These are phyloP conservation scores for Halichoeres trimaculatus DNA, from an alignment of 2,113 vertebrate genomes.

Conservation along the genomic window DNA sequence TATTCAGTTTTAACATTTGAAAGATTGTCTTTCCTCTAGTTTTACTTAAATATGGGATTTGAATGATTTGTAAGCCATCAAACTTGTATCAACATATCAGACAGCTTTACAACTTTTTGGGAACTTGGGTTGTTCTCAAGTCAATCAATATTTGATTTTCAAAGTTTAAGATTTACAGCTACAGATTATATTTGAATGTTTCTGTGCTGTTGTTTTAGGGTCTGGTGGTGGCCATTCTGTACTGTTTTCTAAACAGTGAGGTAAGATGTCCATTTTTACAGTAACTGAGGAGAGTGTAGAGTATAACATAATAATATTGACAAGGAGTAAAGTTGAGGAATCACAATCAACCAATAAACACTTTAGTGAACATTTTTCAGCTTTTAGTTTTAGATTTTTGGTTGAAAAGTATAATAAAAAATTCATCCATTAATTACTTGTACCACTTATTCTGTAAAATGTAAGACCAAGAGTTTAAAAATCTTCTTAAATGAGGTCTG, in stretches of 20 bases:
- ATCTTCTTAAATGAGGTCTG: neutral
- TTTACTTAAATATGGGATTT: too few species aligned
- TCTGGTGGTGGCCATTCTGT: slow-evolving; percentile 89
- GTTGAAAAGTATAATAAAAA: neutral
- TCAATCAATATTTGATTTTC: neutral
- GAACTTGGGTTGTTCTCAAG: too few species aligned
- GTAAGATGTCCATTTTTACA: slow-evolving; percentile 70
- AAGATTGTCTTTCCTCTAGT: too few species aligned
- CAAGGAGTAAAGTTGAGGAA: neutral
- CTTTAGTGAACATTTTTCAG: too few species aligned
- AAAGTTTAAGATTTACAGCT: neutral
- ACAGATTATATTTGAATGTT: neutral
- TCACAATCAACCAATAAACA: too few species aligned
- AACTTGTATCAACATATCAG: too few species aligned
- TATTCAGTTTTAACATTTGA: too few species aligned
- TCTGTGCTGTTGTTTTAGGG: slow-evolving; percentile 78
- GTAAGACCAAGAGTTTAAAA: neutral
- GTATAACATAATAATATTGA: neutral
- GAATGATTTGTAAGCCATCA: too few species aligned
- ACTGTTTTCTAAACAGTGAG: slow-evolving; percentile 93
- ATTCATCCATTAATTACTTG: too few species aligned
- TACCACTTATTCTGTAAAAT: too few species aligned
- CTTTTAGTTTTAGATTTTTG: neutral
- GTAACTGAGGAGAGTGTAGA: neutral
- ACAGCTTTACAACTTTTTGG: too few species aligned